These are phyloP conservation scores for Acarapis woodi DNA, from an alignment of 1,140 invertebrate genomes.

Conservation along the genomic window DNA sequence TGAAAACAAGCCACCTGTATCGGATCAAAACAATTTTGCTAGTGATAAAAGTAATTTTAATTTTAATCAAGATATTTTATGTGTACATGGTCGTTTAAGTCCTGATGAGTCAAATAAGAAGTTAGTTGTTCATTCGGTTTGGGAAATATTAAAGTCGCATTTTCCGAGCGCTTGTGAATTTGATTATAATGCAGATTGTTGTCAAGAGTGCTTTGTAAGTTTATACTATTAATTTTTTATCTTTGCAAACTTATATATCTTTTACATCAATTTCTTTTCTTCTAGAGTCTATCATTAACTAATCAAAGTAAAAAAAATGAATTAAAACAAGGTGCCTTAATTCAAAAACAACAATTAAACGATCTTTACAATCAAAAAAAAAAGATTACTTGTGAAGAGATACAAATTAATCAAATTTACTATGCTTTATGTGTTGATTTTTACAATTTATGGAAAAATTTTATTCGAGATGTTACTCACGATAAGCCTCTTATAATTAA, in stretches of 20 bases:
- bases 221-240: neutral
- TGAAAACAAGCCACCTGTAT: neutral
- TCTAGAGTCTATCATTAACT: neutral
- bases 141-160: constrained; percentile 24
- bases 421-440: constrained; percentile 3
- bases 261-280: constrained; percentile 3
- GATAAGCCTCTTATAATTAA: neutral
- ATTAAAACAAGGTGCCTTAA: neutral
- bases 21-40: neutral
- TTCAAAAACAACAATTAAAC: constrained; percentile 1
- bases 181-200: constrained; percentile 15
- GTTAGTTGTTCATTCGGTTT: constrained; percentile 21
- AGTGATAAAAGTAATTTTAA: constrained; percentile 9
- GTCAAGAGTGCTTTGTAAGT: constrained; percentile 21
- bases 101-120: constrained; percentile 17
- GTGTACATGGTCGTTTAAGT: constrained; percentile 19
- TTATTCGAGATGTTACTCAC: neutral
- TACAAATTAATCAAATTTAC: neutral
- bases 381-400: neutral
- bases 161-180: constrained; percentile 25
- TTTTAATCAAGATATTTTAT: constrained; percentile 28
- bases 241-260: constrained; percentile 13
- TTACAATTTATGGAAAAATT: constrained; percentile 5
- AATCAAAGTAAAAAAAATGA: neutral
- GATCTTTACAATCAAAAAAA: neutral